Conservation (phyloP, 2,113 vertebrate species). For the Ophiodon elongatus region DNA sequence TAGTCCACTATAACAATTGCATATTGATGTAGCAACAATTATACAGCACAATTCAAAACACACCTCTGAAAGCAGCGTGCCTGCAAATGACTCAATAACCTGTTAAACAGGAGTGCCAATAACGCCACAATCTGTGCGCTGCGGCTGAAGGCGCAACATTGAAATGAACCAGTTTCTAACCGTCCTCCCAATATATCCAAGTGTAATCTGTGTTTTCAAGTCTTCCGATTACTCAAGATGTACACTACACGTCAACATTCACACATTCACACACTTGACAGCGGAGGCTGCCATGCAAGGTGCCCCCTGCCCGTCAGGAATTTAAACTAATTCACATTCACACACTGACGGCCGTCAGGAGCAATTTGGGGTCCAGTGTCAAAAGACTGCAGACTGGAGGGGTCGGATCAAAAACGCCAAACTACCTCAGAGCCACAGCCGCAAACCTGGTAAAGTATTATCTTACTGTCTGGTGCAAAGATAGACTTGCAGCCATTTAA, state of each 20-base stretch:
- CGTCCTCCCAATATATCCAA: background rate
- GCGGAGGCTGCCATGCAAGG: too few relatives aligned
- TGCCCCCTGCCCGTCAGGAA: too few relatives aligned
- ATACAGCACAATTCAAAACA: conserved; percentile 10
- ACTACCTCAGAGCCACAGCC: too few relatives aligned
- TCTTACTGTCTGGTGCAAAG: conserved; percentile 9
- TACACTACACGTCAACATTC: too few relatives aligned
- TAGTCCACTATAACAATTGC: background rate
- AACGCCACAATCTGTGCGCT: background rate
- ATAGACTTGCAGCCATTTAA: background rate
- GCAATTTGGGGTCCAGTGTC: too few relatives aligned
- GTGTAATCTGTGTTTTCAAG: background rate
- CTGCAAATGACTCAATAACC: conserved; percentile 56
- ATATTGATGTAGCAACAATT: background rate
- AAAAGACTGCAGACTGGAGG: too few relatives aligned
- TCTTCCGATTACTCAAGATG: too few relatives aligned
- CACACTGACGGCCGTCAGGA: too few relatives aligned
- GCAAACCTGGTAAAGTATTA: background rate
- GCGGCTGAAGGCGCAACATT: background rate
- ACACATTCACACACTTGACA: too few relatives aligned
- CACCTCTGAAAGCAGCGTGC: conserved; percentile 14
- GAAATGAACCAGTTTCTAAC: conserved; percentile 34
- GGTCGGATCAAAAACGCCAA: too few relatives aligned
- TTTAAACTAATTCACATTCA: too few relatives aligned
- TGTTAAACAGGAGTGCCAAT: conserved; percentile 58